Evolutionary conservation across 2,888 invertebrate species (phyloP).

Genomic region (Pachycephus smyrnensis): DNA sequence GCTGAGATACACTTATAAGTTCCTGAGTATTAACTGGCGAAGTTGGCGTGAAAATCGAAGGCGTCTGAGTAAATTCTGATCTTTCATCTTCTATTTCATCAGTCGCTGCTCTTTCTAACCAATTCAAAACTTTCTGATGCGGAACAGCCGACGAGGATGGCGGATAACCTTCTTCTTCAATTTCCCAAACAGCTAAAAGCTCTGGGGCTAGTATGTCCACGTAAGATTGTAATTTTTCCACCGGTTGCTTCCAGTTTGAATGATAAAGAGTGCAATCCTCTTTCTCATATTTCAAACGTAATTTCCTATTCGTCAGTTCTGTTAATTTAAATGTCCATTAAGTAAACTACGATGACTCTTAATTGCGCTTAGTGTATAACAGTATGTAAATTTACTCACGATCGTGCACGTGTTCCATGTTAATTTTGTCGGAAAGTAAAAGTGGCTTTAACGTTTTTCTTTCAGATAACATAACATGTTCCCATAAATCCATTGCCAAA

Average conservation of each 20-base stretch:
- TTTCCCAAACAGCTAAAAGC: slow-evolving; percentile 57
- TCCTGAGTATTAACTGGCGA: slow-evolving; percentile 49
- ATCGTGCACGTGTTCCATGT: slow-evolving; percentile 46
- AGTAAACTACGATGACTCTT: neutral
- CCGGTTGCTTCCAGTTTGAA: slow-evolving; percentile 51
- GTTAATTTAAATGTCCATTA: slow-evolving; percentile 1
- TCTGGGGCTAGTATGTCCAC: slow-evolving; percentile 59
- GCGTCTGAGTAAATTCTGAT: neutral
- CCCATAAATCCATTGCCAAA: slow-evolving; percentile 54
- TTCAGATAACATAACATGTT: slow-evolving; percentile 39
- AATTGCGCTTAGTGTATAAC: too few relatives aligned
- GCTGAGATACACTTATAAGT: slow-evolving; percentile 50
- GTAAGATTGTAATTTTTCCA: slow-evolving; percentile 49
- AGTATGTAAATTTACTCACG: slow-evolving; percentile 35
- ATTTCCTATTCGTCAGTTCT: slow-evolving; percentile 45
- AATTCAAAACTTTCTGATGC: slow-evolving; percentile 57
- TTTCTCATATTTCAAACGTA: slow-evolving; percentile 15
- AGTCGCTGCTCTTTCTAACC: slow-evolving; percentile 49
- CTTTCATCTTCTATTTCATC: slow-evolving; percentile 18
- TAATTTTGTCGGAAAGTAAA: slow-evolving; percentile 42
- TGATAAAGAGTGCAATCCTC: slow-evolving; percentile 11
- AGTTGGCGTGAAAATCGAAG: slow-evolving; percentile 21
- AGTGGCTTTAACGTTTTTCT: slow-evolving; percentile 44
- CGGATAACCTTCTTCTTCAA: slow-evolving; percentile 47
- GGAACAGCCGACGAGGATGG: slow-evolving; percentile 43